Base-by-base conservation (phyloP, 1,140 invertebrate genomes). In the Danaus melanippus region DNA sequence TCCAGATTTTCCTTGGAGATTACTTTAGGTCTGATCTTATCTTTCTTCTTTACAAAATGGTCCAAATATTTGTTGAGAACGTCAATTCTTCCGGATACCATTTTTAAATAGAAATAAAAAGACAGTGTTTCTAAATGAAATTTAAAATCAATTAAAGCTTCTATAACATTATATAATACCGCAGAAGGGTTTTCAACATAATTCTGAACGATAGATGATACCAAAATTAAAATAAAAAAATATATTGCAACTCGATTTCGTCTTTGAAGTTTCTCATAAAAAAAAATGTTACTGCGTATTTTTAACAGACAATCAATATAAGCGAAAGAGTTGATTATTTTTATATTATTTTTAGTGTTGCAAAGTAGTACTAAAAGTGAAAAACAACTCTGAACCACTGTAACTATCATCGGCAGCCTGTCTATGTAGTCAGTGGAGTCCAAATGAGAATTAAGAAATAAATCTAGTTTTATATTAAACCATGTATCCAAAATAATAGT, bases 61-160 rank as follows among this genome's bases (percentile, higher is more conserved):
- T 10, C 10, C 21, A 60, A 47, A 51, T 60, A 46, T 9, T 48
- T 41, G 42, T 56, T 56, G 11, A 60, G 12, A 12, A 60, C 12
- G 2, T 12, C 11, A n/a, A 52, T 51, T 41, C 61, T 58, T 45
- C 67, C 32, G 9, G 51, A 11, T 1, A 62, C 40, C 10, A 17
- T 21, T 48, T 63, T 56, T 12, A 55, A 1, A 10, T 46, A 43
- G 32, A 15, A 9, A 8, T 54, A 47, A 21, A 48, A 55, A 8
- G n/a, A 50, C 11, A 32, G 48, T 2, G 10, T 41, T 55, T 55
- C 46, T 1, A 55, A 40, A 10, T 42, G 46, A 43, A 40, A 39
- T 17, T 11, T 11, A 48, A 55, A 55, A 55, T 48, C 46, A 48
- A 55, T 43, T 10, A n/a, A 40, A 5, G 40, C 7, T n/a, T 21